phyloP scores from a whole-genome alignment of 2,113 vertebrate genomes.

The Poeciliopsis prolifica region DNA sequence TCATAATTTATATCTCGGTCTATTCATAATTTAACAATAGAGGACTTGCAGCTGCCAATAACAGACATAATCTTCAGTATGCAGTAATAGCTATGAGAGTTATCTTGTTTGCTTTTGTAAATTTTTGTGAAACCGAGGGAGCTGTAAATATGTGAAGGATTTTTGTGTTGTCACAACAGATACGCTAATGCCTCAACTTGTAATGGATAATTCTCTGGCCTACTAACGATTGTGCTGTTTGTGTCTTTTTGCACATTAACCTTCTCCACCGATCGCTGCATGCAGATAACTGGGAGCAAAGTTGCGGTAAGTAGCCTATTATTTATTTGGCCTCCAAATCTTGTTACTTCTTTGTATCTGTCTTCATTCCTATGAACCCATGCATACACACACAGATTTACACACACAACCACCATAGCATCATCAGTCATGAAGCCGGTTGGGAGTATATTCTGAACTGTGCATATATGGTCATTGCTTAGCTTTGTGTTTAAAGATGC shows the following conservation, averaged over 20 bases:
- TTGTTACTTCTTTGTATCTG: constrained; percentile 49
- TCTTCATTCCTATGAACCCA: constrained; percentile 24
- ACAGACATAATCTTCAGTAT: constrained; percentile 65
- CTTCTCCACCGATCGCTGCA: constrained; percentile 92
- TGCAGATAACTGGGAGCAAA: constrained; percentile 99
- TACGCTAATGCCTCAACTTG: constrained; percentile 80
- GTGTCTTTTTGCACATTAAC: constrained; percentile 93
- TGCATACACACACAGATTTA: constrained; percentile 9
- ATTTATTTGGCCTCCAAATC: constrained; percentile 76
- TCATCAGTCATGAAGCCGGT: constrained; percentile 29
- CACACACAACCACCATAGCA: background rate
- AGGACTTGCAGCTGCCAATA: constrained; percentile 30
- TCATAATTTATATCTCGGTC: background rate
- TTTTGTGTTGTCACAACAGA: constrained; percentile 66
- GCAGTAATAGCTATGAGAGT: constrained; percentile 25
- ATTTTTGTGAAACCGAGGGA: constrained; percentile 11
- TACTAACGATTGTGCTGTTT: constrained; percentile 93
- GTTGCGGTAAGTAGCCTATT: constrained; percentile 91
- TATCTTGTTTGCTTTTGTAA: constrained; percentile 29
- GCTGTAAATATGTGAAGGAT: constrained; percentile 47
- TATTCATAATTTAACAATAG: background rate
- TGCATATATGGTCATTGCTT: constrained; percentile 55
- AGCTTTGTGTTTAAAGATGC: constrained; percentile 55
- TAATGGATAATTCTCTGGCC: constrained; percentile 77
- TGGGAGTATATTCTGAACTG: constrained; percentile 34